phyloP scores from a whole-genome alignment of 64 coral and sea anemone genomes.

The Cladopsammia gracilis region DNA sequence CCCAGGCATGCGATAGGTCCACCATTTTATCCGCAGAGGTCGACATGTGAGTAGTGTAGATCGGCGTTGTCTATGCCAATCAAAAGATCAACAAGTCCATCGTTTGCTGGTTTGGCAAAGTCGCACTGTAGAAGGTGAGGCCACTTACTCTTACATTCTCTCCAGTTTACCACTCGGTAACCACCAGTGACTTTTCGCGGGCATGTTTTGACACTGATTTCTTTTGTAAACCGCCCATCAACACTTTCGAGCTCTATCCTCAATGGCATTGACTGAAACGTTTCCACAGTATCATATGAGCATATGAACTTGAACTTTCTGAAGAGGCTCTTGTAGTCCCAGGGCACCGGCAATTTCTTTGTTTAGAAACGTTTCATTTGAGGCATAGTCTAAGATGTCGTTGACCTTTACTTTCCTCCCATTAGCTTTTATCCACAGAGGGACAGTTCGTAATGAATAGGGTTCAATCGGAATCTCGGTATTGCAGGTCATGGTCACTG shows the following conservation, averaged over 20 bases:
- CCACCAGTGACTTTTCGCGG: conserved; percentile 46
- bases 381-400: conserved; percentile 60
- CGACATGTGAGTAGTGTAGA: conserved; percentile 60
- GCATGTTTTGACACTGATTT: conserved; percentile 67
- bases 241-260: conserved; percentile 49
- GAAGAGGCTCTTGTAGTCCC: conserved; percentile 17
- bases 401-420: conserved; percentile 68
- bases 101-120: conserved; percentile 56
- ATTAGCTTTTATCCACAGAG: conserved; percentile 61
- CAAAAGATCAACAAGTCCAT: conserved; percentile 34
- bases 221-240: conserved; percentile 30
- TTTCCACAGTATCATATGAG: conserved; percentile 68
- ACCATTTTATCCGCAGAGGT: conserved; percentile 24
- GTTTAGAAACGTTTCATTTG: conserved; percentile 78
- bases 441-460: conserved; percentile 65
- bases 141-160: conserved; percentile 25
- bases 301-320: conserved; percentile 43
- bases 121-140: conserved; percentile 45
- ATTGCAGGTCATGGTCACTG: too few relatives aligned
- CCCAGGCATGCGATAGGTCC: conserved; percentile 42
- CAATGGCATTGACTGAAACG: conserved; percentile 53
- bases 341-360: conserved; percentile 52
- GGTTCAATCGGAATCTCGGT: neutral
- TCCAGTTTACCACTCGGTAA: conserved; percentile 74
- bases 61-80: conserved; percentile 62